Base-by-base conservation (phyloP, 2,113 vertebrate genomes). In the Meriones unguiculatus region DNA sequence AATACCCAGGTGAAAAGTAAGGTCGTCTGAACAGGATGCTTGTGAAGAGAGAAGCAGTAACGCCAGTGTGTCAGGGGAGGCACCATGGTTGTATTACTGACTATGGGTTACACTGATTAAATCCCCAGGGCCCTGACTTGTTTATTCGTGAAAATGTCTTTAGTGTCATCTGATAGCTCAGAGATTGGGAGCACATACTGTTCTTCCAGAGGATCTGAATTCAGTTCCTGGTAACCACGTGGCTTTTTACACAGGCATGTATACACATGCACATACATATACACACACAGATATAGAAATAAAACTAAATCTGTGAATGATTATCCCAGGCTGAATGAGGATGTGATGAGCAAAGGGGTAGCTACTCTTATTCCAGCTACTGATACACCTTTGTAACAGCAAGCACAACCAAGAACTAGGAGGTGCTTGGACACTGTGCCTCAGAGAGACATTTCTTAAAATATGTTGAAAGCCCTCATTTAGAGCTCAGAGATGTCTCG, bases 241-340 rank as follows among this genome's bases (percentile, higher is more conserved):
- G 13, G n/a, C 57, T 57, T 2, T 57, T 12, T 13, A 57, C 54
- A 57, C n/a, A 84, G 1, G 9, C 35, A 62, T 38, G 15, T n/a
- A 28, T 24, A 38, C 80, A 84, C 59, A 57, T n/a, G 41, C 22
- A 32, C 14, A 9, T 30, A 73, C 70, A 57, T 10, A 57, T 15
- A 57, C 54, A 57, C 57, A 38, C 70, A 73, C 20, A 73, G n/a
- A 22, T n/a, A 73, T 9, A 73, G n/a, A 6, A 41, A 72, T 32
- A 73, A 77, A 50, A 77, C 50, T 30, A 30, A 72, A 52, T 81
- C 82, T 12, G 80, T 86, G 90, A 2, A 59, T 38, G 15, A 82
- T 20, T 75, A n/a, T n/a, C 64, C 72, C 25, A 86, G 11, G 89
- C 57, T 80, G 91, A 95, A 87, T 92, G 30, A 88, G 17, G 50